Evolutionary conservation across 2,888 invertebrate species (phyloP).

Genomic region (Neoscelio sp.): DNA sequence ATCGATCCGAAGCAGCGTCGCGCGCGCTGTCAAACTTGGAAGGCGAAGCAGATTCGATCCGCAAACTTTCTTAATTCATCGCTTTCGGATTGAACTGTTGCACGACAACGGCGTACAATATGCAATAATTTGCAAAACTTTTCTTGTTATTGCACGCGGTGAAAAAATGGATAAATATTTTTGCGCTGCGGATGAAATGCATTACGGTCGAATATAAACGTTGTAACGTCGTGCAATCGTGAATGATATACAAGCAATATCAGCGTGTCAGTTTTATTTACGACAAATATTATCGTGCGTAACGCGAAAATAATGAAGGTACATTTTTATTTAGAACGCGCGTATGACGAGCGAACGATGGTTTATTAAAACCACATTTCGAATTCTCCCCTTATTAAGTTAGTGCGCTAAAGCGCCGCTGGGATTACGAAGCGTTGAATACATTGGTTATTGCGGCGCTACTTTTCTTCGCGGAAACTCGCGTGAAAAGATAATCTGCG

Average conservation of each 20-base stretch:
- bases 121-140: slow-evolving; percentile 48
- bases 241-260: slow-evolving; percentile 28
- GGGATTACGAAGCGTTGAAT: slow-evolving; percentile 26
- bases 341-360: slow-evolving; percentile 36
- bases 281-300: slow-evolving; percentile 35
- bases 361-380: slow-evolving; percentile 53
- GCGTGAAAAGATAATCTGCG: slow-evolving; percentile 17
- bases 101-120: slow-evolving; percentile 33
- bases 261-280: slow-evolving; percentile 19
- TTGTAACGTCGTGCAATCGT: slow-evolving; percentile 38
- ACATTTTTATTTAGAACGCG: slow-evolving; percentile 37
- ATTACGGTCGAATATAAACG: slow-evolving; percentile 41
- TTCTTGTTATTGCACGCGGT: slow-evolving; percentile 24
- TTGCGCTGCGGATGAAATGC: slow-evolving; percentile 4
- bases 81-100: slow-evolving; percentile 35
- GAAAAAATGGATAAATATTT: slow-evolving; percentile 8
- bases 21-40: slow-evolving; percentile 24
- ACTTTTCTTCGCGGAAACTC: slow-evolving; percentile 21
- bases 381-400: slow-evolving; percentile 26
- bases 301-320: slow-evolving; percentile 30
- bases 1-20: background rate
- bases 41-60: slow-evolving; percentile 33
- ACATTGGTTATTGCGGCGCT: slow-evolving; percentile 9
- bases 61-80: slow-evolving; percentile 42
- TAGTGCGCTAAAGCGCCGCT: slow-evolving; percentile 7